These are phyloP conservation scores for Erethizon dorsatum DNA, from an alignment of 2,797 vertebrate species.

Conservation along the genomic window DNA sequence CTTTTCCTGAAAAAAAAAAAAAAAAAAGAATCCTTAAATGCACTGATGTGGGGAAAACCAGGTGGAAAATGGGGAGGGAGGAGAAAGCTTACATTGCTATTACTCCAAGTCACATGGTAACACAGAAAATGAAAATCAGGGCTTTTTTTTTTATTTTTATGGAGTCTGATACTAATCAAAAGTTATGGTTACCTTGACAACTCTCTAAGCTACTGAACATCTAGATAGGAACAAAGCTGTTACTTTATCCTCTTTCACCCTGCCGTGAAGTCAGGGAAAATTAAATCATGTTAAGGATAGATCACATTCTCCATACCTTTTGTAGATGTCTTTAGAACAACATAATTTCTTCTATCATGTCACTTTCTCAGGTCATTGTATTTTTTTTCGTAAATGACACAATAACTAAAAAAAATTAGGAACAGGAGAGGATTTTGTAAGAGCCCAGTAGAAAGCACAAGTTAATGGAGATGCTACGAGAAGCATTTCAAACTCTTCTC, in stretches of 20 bases:
- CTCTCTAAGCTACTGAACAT: slow-evolving; percentile 20
- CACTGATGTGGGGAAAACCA: slow-evolving; percentile 27
- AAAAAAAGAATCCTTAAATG: background rate
- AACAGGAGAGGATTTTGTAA: slow-evolving; percentile 16
- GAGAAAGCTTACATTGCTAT: background rate
- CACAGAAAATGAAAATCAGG: slow-evolving; percentile 59
- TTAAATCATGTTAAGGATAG: slow-evolving; percentile 58
- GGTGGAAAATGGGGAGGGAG: background rate
- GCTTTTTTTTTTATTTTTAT: slow-evolving; percentile 47
- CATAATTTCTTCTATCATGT: slow-evolving; percentile 4
- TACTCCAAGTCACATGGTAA: slow-evolving; percentile 47
- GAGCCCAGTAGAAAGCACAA: slow-evolving; percentile 5
- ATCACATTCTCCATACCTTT: slow-evolving; percentile 46
- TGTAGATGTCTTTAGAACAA: slow-evolving; percentile 26
- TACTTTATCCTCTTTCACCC: slow-evolving; percentile 53
- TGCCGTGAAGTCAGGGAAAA: slow-evolving; percentile 31
- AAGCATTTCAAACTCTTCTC: slow-evolving; percentile 28
- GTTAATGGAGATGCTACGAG: background rate
- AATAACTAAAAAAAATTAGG: slow-evolving; percentile 25
- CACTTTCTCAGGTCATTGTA: slow-evolving; percentile 31
- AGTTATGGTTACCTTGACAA: slow-evolving; percentile 76
- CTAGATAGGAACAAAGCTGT: slow-evolving; percentile 37
- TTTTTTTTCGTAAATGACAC: background rate
- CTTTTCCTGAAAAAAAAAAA: background rate
- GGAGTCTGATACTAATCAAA: slow-evolving; percentile 68